Evolutionary conservation across 30 jellyfish, hydroid and myxozoan genomes (phyloP).

Genomic region (Pelagia noctiluca): DNA sequence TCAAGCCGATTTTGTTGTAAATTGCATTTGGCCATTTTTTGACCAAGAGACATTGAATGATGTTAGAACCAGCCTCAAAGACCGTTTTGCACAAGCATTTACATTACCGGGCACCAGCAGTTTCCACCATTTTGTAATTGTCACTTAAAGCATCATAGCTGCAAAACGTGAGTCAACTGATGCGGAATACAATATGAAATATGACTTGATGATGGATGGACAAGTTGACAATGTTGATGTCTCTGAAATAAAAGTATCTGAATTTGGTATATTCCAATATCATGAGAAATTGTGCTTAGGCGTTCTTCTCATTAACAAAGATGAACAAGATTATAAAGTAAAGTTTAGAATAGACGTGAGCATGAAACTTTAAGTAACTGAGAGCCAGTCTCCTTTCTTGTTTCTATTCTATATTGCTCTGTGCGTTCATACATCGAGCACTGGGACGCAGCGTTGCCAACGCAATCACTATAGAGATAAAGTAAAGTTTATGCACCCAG

Average conservation of each 20-base stretch:
- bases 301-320: constrained; percentile 16
- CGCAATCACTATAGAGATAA: too few species aligned
- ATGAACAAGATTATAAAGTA: constrained; percentile 32
- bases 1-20: constrained; percentile 31
- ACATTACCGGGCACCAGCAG: constrained; percentile 49
- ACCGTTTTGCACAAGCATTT: neutral
- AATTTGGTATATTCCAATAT: constrained; percentile 26
- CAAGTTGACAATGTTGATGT: neutral
- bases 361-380: too few species aligned
- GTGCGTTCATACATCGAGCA: too few species aligned
- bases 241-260: neutral
- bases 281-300: constrained; percentile 44
- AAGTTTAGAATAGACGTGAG: too few species aligned
- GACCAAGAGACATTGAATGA: neutral
- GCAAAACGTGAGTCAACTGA: constrained; percentile 17
- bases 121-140: constrained; percentile 18
- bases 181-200: neutral
- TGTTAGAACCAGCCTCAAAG: neutral
- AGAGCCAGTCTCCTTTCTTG: too few species aligned
- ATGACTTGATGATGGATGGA: too few species aligned
- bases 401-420: too few species aligned
- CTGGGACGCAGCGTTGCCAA: too few species aligned
- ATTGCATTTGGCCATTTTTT: constrained; percentile 42
- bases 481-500: constrained; percentile 71
- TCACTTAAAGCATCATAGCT: too few species aligned